These are phyloP conservation scores for Panagrolaimus sp. DNA, from an alignment of 1,140 invertebrate genomes.

Conservation along the genomic window DNA sequence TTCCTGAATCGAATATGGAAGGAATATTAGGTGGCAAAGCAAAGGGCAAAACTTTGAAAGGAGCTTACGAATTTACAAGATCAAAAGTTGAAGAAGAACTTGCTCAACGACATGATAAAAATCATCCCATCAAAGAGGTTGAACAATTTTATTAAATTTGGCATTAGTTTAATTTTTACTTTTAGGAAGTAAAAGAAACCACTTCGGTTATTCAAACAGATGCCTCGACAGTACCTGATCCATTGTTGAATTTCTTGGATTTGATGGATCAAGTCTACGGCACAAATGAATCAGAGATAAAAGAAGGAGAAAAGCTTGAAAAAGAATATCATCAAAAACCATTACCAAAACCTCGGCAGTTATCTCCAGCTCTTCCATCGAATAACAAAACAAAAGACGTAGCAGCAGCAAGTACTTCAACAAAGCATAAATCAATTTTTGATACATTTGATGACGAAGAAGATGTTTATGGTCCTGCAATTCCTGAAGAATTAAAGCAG, in stretches of 20 bases:
- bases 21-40: neutral
- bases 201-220: too few relatives aligned
- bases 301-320: neutral
- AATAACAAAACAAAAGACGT: too few relatives aligned
- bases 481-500: neutral
- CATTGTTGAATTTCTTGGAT: neutral
- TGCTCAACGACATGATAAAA: too few relatives aligned
- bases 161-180: too few relatives aligned
- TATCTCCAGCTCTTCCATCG: neutral
- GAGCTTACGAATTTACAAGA: slow-evolving; percentile 1
- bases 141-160: too few relatives aligned
- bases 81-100: neutral
- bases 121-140: too few relatives aligned
- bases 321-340: slow-evolving; percentile 13
- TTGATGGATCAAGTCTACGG: slow-evolving; percentile 8
- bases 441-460: neutral
- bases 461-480: neutral
- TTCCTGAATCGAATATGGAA: slow-evolving; percentile 60
- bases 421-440: neutral
- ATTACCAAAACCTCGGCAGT: neutral
- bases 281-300: neutral
- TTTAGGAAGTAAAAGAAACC: too few relatives aligned
- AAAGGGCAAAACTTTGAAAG: neutral
- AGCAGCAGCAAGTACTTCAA: neutral
- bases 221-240: neutral